phyloP scores from a whole-genome alignment of 2,888 invertebrate species.

The Drosophila emarginata region DNA sequence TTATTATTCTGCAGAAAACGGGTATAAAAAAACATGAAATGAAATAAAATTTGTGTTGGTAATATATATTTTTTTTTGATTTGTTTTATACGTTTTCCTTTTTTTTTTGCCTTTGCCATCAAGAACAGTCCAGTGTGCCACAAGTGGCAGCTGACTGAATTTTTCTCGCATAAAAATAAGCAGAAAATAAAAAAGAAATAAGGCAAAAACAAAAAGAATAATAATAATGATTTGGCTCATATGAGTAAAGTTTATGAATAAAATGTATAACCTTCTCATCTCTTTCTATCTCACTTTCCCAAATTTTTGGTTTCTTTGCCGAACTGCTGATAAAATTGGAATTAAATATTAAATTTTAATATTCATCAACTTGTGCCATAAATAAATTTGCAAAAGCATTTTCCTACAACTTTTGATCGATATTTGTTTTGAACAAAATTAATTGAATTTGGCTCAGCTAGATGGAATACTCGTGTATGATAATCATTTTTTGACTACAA shows the following conservation, averaged over 20 bases:
- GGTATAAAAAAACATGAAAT: background rate
- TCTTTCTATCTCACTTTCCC: background rate
- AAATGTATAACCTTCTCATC: constrained; percentile 7
- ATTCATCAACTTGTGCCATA: constrained; percentile 19
- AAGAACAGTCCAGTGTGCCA: constrained; percentile 22
- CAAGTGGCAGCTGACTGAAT: constrained; percentile 39
- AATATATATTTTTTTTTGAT: background rate
- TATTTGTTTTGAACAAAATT: background rate
- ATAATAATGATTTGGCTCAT: constrained; percentile 24
- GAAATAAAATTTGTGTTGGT: background rate
- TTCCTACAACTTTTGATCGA: constrained; percentile 1
- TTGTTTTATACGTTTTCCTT: too few species aligned
- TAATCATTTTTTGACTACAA: constrained; percentile 20
- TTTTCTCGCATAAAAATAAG: background rate
- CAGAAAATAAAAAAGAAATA: constrained; percentile 30
- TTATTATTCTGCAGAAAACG: background rate
- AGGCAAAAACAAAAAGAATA: constrained; percentile 7
- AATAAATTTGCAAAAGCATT: constrained; percentile 36
- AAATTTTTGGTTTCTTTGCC: background rate
- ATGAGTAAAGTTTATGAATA: constrained; percentile 35
- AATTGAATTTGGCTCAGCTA: constrained; percentile 9
- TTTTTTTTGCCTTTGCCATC: constrained; percentile 3
- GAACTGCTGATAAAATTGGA: constrained; percentile 25
- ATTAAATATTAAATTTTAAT: constrained; percentile 52
- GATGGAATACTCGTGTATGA: background rate